These are phyloP conservation scores for Cartodere bifasciata DNA, from an alignment of 2,888 invertebrate species.

Conservation along the genomic window DNA sequence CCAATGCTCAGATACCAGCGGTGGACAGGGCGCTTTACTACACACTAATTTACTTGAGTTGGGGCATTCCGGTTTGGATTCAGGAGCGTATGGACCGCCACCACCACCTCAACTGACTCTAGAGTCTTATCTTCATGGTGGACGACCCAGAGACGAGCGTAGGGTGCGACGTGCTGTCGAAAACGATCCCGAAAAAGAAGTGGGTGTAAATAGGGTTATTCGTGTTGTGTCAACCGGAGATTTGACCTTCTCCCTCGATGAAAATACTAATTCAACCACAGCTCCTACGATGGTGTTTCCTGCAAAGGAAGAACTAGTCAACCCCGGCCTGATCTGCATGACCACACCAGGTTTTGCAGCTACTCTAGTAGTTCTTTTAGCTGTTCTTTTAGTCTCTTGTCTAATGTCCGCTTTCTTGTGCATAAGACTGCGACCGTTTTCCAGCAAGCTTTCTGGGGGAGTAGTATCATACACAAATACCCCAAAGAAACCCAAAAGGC, in stretches of 20 bases:
- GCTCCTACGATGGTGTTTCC: conserved; percentile 60
- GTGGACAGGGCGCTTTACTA: conserved; percentile 22
- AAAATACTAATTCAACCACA: conserved; percentile 43
- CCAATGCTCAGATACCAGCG: conserved; percentile 59
- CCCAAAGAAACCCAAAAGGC: conserved; percentile 34
- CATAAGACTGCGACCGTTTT: conserved; percentile 63
- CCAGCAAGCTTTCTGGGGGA: conserved; percentile 31
- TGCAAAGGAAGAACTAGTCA: conserved; percentile 41
- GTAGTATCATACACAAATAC: conserved; percentile 15
- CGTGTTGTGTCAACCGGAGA: conserved; percentile 87
- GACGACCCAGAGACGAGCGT: conserved; percentile 60
- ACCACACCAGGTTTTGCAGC: conserved; percentile 88
- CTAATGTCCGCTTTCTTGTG: conserved; percentile 77
- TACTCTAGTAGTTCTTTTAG: conserved; percentile 69
- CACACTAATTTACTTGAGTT: conserved; percentile 42
- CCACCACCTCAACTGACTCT: conserved; percentile 47
- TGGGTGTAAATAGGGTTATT: conserved; percentile 80
- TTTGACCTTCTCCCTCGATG: conserved; percentile 71
- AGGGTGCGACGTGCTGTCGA: conserved; percentile 51
- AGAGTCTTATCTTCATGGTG: conserved; percentile 53
- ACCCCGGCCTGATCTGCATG: conserved; percentile 69
- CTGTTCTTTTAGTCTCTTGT: conserved; percentile 73
- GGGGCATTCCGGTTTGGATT: conserved; percentile 42
- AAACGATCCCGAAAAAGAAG: conserved; percentile 56
- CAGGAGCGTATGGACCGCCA: conserved; percentile 56